phyloP scores from a whole-genome alignment of 2,113 vertebrate species.

The Hyaena hyaena region DNA sequence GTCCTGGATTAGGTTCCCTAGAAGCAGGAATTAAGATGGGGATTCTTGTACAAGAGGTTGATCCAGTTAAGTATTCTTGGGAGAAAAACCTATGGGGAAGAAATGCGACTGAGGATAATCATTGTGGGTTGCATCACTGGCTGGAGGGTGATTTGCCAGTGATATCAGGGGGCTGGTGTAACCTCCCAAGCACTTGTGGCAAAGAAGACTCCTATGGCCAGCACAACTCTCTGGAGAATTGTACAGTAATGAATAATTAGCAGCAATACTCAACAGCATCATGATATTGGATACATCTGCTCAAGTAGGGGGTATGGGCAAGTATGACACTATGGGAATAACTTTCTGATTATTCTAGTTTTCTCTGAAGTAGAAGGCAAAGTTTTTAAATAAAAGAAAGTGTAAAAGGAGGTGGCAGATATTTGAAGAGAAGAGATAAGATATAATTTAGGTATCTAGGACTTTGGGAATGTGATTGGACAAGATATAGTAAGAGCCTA shows the following conservation, averaged over 20 bases:
- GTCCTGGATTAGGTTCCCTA: background rate
- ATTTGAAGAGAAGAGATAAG: background rate
- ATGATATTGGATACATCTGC: background rate
- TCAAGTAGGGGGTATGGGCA: fast-evolving
- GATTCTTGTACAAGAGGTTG: background rate
- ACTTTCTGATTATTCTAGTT: background rate
- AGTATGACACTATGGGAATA: background rate
- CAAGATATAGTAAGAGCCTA: background rate
- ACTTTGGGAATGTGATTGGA: background rate
- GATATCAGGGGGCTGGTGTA: background rate
- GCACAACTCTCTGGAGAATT: background rate
- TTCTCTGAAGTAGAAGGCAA: background rate
- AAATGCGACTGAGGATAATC: background rate
- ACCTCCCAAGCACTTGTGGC: background rate
- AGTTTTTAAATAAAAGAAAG: background rate
- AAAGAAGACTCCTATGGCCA: background rate
- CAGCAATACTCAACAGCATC: background rate
- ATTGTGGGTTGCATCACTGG: background rate
- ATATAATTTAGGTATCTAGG: background rate
- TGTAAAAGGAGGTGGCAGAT: background rate
- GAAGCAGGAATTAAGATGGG: background rate
- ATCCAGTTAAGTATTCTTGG: background rate
- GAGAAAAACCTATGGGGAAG: background rate
- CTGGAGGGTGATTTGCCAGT: background rate
- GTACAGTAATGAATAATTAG: background rate